Percentiles rank a stretch among this genome's conserved stretches.
phyloP scores from a whole-genome alignment of 1,140 invertebrate species.

The Zaprionus vittiger region DNA sequence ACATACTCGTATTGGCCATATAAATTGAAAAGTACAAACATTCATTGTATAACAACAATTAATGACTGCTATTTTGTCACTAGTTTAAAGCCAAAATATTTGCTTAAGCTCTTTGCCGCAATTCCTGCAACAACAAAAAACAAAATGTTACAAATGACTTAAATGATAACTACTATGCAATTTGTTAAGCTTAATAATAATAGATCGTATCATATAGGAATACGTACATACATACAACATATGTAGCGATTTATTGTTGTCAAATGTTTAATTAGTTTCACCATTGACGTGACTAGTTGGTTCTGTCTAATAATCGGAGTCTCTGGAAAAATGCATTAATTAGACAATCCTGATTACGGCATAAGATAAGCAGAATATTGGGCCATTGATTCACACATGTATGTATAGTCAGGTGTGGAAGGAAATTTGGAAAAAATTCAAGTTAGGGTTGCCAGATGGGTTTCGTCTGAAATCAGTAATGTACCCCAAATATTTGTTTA shows the following conservation, averaged over 20 bases:
- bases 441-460: no score
- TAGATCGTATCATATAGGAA: not conserved
- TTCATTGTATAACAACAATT: slow-evolving; percentile 68
- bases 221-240: not conserved
- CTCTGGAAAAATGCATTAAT: slow-evolving; percentile 56
- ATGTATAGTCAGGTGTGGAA: slow-evolving; percentile 2
- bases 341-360: slow-evolving; percentile 36
- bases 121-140: slow-evolving; percentile 34
- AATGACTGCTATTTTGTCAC: slow-evolving; percentile 78
- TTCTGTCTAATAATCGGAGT: slow-evolving; percentile 7
- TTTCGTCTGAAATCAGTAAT: no score
- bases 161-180: slow-evolving; percentile 55
- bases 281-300: slow-evolving; percentile 24
- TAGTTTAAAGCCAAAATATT: slow-evolving; percentile 76
- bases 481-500: no score
- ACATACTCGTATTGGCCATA: slow-evolving; percentile 72
- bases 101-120: slow-evolving; percentile 68
- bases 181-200: slow-evolving; percentile 59
- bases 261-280: slow-evolving; percentile 75
- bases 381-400: slow-evolving; percentile 8
- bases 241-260: slow-evolving; percentile 37
- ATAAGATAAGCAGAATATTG: slow-evolving; percentile 61
- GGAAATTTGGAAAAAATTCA: not conserved
- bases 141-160: slow-evolving; percentile 60
- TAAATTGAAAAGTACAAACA: slow-evolving; percentile 48